These are phyloP conservation scores for Furcifer pardalis DNA, from an alignment of 2,797 vertebrate genomes.

Conservation along the genomic window DNA sequence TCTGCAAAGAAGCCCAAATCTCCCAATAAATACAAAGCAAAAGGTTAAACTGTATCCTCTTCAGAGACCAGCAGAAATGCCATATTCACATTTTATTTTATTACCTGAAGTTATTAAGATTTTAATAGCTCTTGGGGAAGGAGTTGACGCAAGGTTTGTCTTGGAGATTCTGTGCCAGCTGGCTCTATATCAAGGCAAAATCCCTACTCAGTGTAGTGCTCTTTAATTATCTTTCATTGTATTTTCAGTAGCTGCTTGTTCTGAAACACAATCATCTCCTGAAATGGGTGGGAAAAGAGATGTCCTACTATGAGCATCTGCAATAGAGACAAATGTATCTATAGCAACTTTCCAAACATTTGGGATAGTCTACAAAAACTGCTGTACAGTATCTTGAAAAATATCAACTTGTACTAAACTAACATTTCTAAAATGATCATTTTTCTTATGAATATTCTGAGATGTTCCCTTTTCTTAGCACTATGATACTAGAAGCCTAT, in stretches of 20 bases:
- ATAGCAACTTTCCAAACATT: too few relatives aligned
- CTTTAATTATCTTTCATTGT: constrained; percentile 15
- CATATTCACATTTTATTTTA: constrained; percentile 7
- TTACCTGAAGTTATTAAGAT: background rate
- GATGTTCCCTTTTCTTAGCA: too few relatives aligned
- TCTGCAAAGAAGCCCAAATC: background rate
- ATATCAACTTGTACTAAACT: too few relatives aligned
- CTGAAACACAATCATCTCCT: background rate
- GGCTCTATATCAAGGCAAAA: background rate
- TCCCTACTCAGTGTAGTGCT: background rate
- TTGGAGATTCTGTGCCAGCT: background rate
- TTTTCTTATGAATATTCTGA: too few relatives aligned
- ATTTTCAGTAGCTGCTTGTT: background rate
- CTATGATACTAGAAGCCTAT: too few relatives aligned
- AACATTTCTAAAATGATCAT: too few relatives aligned
- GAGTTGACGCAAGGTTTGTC: background rate
- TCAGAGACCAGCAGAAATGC: constrained; percentile 14
- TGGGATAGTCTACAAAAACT: too few relatives aligned
- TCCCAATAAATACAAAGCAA: background rate
- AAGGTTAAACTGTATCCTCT: background rate
- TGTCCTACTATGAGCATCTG: too few relatives aligned
- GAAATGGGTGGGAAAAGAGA: background rate
- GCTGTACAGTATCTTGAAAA: too few relatives aligned
- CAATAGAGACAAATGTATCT: too few relatives aligned
- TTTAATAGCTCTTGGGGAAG: constrained; percentile 2